phyloP scores from a whole-genome alignment of 2,113 vertebrate species.

The Oophaga pumilio region DNA sequence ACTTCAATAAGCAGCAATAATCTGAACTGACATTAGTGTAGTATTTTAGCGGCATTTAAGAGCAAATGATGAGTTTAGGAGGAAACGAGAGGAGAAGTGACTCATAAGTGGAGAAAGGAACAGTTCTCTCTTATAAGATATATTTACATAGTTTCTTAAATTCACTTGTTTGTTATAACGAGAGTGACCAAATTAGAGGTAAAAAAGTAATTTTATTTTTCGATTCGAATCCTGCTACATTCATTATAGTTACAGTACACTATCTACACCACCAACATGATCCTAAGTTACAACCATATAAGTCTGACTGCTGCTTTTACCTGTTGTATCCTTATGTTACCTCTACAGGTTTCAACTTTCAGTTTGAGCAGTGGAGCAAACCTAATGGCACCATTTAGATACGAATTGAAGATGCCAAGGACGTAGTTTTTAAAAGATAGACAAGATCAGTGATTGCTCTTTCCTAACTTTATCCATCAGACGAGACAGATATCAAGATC shows the following conservation, averaged over 20 bases:
- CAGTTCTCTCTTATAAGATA: too few species aligned
- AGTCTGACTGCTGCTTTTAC: constrained; percentile 19
- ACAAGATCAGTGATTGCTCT: constrained; percentile 38
- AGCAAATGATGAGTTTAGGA: too few species aligned
- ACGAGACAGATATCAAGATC: constrained; percentile 32
- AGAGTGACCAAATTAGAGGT: too few species aligned
- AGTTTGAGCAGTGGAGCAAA: constrained; percentile 20
- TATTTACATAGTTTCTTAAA: too few species aligned
- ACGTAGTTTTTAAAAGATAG: constrained; percentile 20
- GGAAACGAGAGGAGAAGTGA: too few species aligned
- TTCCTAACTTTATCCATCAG: constrained; percentile 32
- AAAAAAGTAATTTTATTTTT: neutral
- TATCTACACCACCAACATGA: neutral
- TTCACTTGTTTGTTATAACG: too few species aligned
- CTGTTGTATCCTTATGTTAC: constrained; percentile 34
- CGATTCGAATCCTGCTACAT: neutral
- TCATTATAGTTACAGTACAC: neutral
- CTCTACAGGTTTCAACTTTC: neutral
- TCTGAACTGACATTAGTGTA: too few species aligned
- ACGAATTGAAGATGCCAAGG: constrained; percentile 3
- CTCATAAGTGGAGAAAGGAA: too few species aligned
- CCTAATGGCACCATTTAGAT: constrained; percentile 39
- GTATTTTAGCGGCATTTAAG: too few species aligned
- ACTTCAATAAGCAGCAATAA: too few species aligned
- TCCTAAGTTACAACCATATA: neutral